Conservation (phyloP, 2,797 vertebrate genomes). For the Kryptolebias ocellatus region DNA sequence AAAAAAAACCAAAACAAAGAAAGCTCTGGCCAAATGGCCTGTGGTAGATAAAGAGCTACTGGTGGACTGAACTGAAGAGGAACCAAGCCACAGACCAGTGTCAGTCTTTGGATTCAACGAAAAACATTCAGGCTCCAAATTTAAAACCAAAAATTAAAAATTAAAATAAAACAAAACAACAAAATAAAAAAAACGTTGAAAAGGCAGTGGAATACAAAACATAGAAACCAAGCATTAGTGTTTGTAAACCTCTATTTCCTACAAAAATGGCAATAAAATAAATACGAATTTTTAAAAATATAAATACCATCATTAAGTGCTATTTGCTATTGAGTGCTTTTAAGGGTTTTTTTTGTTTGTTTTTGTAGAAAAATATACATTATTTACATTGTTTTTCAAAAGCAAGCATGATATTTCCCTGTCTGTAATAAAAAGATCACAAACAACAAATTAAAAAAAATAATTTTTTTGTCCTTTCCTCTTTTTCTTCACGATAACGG, state of each 20-base stretch:
- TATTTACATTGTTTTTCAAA: constrained; percentile 85
- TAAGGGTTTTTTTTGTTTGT: constrained; percentile 79
- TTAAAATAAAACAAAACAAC: constrained; percentile 38
- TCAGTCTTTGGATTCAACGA: constrained; percentile 87
- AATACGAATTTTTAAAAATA: constrained; percentile 88
- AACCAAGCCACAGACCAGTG: constrained; percentile 79
- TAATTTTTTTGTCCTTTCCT: background rate
- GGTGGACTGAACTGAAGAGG: constrained; percentile 83
- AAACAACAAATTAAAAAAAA: constrained; percentile 72
- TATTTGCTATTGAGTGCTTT: constrained; percentile 89
- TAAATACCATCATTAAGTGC: constrained; percentile 90
- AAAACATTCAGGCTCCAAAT: constrained; percentile 81
- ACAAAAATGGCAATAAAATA: constrained; percentile 89
- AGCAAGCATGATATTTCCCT: constrained; percentile 80
- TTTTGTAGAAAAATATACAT: constrained; percentile 90
- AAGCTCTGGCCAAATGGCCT: constrained; percentile 66
- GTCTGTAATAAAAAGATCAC: constrained; percentile 78
- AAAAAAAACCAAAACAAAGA: constrained; percentile 26
- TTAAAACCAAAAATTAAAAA: constrained; percentile 37
- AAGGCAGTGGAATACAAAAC: constrained; percentile 85
- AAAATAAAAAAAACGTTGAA: constrained; percentile 57
- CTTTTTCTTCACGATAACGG: constrained; percentile 56
- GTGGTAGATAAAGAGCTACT: constrained; percentile 80
- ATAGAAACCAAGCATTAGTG: constrained; percentile 84
- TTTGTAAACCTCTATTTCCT: constrained; percentile 87